Evolutionary conservation across 2,888 invertebrate genomes (phyloP), one percentile per base, ranked within the genome.

Genomic region (Drosophila villosipedis): DNA sequence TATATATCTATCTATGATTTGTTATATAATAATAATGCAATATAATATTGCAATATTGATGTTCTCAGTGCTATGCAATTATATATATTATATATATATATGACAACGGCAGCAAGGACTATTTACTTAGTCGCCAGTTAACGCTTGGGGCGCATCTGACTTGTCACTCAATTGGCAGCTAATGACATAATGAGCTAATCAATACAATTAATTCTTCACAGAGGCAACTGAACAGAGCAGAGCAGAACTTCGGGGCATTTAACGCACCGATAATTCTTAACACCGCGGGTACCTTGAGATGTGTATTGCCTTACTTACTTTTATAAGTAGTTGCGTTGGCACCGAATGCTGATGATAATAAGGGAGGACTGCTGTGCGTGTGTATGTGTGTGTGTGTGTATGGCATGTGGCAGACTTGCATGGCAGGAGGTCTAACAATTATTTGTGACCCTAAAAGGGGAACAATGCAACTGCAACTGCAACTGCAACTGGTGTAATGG

Each of bases 101-200:
- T 3, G 35, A 19, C 49, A 14, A 10, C n/a, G 30, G 39, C 33
- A 57, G 28, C 43, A 57, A 31, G 53, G 47, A 64, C n/a, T 14
- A 35, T 3, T 78, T 25, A 35, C 5, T 68, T 35, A 31, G 53
- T n/a, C 41, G 57, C 1, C 62, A 41, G 41, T 43, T 54, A 76
- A 68, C 64, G 76, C 87, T 69, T 74, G 58, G 22, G 73, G 70
- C 75, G 68, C 75, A 59, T 52, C 72, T 64, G 41, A 31, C 54
- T 64, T 64, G 55, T 65, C 65, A 43, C 61, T 43, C 63, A 73
- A 73, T 70, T 72, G 66, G 53, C 62, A 64, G 76, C 76, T 87
- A 89, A 89, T 79, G 69, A 82, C 74, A 73, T 87, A 85, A 90
- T 80, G 75, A 77, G 85, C 75, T 87, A 89, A 85, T 85, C 84